Base-by-base conservation (phyloP, 2,113 vertebrate genomes). In the Sylvietta virens region DNA sequence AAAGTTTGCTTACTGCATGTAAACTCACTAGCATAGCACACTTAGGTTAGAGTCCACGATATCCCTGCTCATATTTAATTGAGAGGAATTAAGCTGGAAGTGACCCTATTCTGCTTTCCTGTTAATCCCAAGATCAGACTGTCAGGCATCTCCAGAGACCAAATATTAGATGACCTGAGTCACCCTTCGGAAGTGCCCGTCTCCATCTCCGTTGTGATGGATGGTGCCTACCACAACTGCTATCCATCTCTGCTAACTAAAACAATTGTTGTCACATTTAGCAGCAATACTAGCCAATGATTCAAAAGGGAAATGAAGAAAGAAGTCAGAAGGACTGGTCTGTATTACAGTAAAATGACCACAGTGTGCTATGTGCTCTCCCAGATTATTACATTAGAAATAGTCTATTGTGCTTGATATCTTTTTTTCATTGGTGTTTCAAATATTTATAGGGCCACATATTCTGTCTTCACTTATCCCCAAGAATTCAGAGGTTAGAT, bases 21-120 rank as follows among this genome's bases (percentile, higher is more conserved):
- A 95, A 93, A 30, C 56, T 90, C 45, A 37, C 39, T 44, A 60
- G 57, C 79, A 82, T 96, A 96, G 90, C 86, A 33, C 92, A 95
- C 92, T 86, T 88, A 83, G 35, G 15, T 58, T 81, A 58, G 71
- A 58, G 56, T 50, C 82, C 86, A 44, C 1, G 0, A 58, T 81
- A 86, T 35, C 51, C 28, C 47, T 1, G 3, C 27, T 78, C 66
- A 54, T 7, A 74, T 72, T 80, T 86, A 90, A 72, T 35, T 30
- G 71, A 77, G 90, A 91, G 37, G 66, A 93, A 77, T 66, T 66
- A 74, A 93, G 27, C 42, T 83, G 62, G 76, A 81, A 86, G 79
- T 28, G 56, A 70, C 40, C 62, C 62, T 62, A 23, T 58, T 90
- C 86, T 62, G n/a, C 83, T 81, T 60, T 86, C 56, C 27, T 80